Percentiles rank a stretch among this genome's conserved stretches.
Evolutionary conservation across 1,140 invertebrate species (phyloP).

Genomic region (Aporrectodea caliginosa): DNA sequence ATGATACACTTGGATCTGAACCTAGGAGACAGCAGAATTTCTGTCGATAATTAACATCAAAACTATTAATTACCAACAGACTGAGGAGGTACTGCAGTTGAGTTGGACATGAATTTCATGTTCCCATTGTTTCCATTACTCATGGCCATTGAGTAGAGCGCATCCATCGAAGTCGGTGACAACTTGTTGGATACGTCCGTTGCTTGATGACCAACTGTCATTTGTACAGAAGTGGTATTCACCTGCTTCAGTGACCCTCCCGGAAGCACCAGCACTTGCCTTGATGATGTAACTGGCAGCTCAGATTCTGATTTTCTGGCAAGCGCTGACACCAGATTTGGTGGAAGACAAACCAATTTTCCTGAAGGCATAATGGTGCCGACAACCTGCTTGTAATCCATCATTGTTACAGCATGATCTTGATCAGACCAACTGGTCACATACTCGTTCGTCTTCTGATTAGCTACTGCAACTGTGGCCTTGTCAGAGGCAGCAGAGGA

Average conservation of each 20-base stretch:
- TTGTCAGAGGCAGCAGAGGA: background rate
- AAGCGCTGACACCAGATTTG: background rate
- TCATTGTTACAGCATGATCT: background rate
- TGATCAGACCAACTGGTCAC: background rate
- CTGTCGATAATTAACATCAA: no score
- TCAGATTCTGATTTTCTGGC: background rate
- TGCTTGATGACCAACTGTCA: background rate
- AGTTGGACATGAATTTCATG: background rate
- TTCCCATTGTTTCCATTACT: background rate
- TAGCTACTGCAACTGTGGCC: no score
- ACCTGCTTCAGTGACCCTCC: background rate
- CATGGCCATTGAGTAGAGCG: background rate
- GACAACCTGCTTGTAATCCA: background rate
- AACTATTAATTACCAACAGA: background rate
- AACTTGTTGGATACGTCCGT: background rate
- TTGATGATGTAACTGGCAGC: background rate
- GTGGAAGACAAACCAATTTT: background rate
- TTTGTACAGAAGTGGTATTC: background rate
- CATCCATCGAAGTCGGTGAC: background rate
- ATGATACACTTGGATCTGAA: no score
- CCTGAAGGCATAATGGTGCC: background rate
- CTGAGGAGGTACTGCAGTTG: background rate
- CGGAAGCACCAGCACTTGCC: background rate
- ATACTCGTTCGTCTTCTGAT: background rate
- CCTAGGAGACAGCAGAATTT: no score